Base-by-base conservation (phyloP, 2,888 invertebrate genomes). In the Pachliopta kotzebuea region DNA sequence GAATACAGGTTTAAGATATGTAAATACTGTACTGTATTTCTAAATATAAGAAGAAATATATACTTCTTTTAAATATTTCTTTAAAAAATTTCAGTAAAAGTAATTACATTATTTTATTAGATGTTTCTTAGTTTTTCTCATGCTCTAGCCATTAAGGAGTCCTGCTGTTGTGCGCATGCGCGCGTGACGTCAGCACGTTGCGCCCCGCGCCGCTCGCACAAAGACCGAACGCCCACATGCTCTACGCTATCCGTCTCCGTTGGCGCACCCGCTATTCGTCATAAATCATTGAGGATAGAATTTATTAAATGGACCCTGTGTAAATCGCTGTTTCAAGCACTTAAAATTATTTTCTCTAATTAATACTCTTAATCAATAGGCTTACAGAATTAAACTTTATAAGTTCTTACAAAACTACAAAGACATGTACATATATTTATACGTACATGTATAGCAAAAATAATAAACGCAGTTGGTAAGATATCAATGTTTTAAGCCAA, bases 181-280 rank as follows among this genome's bases (percentile, higher is more conserved):
- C 80, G 78, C 24, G 75, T 90, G 89, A 89, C 90, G 90, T 90
- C 90, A 90, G 78, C 75, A 75, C 79, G 76, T 78, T 79, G 74
- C 81, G 69, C 74, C 71, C 75, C 78, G 65, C 72, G 70, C 74
- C 72, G 71, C 67, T 68, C 71, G 56, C 57, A 69, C 70, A 69
- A 70, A 69, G 68, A 67, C 69, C 70, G 67, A 67, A 70, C 65
- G 65, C 55, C 68, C 70, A 68, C 68, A 66, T 69, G 69, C 67
- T 69, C 67, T 67, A 66, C 63, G 71, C 74, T 75, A 72, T 68
- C 73, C 71, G 74, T 74, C 75, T 72, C 73, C 69, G 74, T 64
- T 70, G 72, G 74, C 71, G 70, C 67, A 67, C 64, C 62, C 64
- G 70, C 68, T 68, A 71, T 74, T 73, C 72, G 70, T 72, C 72